These are phyloP conservation scores for Eidolon helvum DNA, from an alignment of 2,113 vertebrate species.

Conservation along the genomic window DNA sequence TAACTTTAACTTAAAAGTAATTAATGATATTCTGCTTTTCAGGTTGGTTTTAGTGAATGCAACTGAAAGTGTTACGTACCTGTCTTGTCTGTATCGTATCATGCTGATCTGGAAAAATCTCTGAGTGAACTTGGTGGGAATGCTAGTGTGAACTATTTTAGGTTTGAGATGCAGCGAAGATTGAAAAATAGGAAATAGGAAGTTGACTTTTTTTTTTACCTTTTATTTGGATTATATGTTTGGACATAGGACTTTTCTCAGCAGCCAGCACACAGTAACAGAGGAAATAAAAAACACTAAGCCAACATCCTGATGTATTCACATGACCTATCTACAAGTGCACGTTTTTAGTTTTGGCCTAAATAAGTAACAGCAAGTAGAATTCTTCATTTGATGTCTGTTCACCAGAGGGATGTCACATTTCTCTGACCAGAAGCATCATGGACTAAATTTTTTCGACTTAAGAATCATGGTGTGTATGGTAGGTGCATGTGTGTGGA, in stretches of 20 bases:
- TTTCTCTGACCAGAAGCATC: not conserved
- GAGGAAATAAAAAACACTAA: not conserved
- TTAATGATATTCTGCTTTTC: not conserved
- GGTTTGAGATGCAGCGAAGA: not conserved
- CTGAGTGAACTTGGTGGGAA: not conserved
- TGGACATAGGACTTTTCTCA: not conserved
- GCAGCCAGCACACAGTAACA: not conserved
- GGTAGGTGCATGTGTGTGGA: not conserved
- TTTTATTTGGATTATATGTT: conserved; percentile 16
- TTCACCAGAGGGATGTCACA: not conserved
- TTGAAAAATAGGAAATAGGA: not conserved
- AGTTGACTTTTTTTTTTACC: not conserved
- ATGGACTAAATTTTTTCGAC: not conserved
- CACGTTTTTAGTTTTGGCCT: not conserved
- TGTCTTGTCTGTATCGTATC: not conserved
- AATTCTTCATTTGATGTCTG: not conserved
- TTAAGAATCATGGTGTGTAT: not conserved
- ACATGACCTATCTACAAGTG: not conserved
- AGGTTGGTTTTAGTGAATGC: not conserved
- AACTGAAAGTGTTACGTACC: not conserved
- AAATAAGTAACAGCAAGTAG: not conserved
- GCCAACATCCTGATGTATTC: not conserved
- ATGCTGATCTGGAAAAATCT: not conserved
- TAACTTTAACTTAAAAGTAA: not conserved
- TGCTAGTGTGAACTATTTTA: not conserved